phyloP scores from a whole-genome alignment of 2,113 vertebrate species.

The Isurus oxyrinchus region DNA sequence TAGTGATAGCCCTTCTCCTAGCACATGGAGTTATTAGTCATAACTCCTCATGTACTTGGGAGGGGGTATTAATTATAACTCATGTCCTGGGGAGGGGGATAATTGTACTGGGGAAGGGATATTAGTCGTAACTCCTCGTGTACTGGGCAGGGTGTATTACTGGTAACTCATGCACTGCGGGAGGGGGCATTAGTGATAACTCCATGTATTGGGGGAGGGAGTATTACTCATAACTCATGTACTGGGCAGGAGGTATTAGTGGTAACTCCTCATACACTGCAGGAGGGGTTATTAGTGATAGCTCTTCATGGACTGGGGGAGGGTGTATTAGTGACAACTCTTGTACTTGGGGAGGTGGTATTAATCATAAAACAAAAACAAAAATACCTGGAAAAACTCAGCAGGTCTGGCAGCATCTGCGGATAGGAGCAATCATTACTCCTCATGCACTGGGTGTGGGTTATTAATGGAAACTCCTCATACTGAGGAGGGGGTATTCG shows the following conservation, averaged over 20 bases:
- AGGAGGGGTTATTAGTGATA: not conserved
- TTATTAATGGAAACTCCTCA: not conserved
- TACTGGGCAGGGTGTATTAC: not conserved
- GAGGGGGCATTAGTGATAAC: too few species aligned
- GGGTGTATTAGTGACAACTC: not conserved
- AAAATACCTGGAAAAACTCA: too few species aligned
- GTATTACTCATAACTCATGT: not conserved
- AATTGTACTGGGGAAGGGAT: constrained; percentile 11
- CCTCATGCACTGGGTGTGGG: not conserved
- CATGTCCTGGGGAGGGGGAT: constrained; percentile 44
- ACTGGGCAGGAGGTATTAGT: not conserved
- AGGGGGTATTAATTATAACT: not conserved
- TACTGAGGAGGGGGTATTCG: not conserved
- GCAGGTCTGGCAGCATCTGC: too few species aligned
- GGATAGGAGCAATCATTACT: not conserved
- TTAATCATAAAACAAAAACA: too few species aligned
- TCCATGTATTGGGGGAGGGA: not conserved
- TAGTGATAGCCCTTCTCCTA: not conserved
- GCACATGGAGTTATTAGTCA: constrained; percentile 50
- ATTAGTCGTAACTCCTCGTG: not conserved
- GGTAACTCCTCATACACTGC: too few species aligned
- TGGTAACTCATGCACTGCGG: not conserved
- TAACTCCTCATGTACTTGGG: too few species aligned
- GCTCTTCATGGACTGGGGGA: not conserved
- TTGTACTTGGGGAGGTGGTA: too few species aligned